phyloP scores from a whole-genome alignment of 2,113 vertebrate genomes.

The Synchiropus splendidus region DNA sequence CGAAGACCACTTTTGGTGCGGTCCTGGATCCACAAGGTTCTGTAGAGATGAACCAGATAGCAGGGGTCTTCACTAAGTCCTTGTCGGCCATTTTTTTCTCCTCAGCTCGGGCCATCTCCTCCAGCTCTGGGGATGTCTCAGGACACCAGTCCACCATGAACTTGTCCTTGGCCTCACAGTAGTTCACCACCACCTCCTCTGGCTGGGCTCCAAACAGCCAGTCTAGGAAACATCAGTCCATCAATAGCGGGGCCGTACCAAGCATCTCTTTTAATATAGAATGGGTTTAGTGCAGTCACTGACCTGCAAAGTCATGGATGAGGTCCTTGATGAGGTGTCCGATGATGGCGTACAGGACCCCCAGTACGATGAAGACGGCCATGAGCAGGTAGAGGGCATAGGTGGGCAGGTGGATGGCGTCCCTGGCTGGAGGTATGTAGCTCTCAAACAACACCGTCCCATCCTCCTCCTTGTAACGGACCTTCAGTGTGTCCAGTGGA shows the following conservation, averaged over 20 bases:
- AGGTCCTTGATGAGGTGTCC: conserved; percentile 91
- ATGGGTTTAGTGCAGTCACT: background rate
- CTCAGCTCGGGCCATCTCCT: conserved; percentile 50
- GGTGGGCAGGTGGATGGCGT: conserved; percentile 74
- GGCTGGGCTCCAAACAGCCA: conserved; percentile 77
- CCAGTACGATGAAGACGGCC: conserved; percentile 65
- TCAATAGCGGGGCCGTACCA: background rate
- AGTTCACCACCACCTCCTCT: conserved; percentile 62
- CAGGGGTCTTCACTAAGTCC: conserved; percentile 39
- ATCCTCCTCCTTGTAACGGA: conserved; percentile 37
- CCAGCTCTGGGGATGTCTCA: conserved; percentile 63
- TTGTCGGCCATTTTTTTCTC: conserved; percentile 48
- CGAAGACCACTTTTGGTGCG: conserved; percentile 56
- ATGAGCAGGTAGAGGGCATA: conserved; percentile 77
- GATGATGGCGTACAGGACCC: conserved; percentile 82
- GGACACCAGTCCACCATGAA: conserved; percentile 66
- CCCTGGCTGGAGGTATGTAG: conserved; percentile 77
- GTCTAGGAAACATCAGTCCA: conserved; percentile 55
- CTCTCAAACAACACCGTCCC: conserved; percentile 66
- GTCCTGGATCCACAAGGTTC: conserved; percentile 38
- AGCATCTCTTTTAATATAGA: background rate
- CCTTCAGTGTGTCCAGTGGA: conserved; percentile 2
- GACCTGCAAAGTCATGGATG: conserved; percentile 72
- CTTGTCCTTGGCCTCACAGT: conserved; percentile 62
- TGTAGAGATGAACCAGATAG: conserved; percentile 61